Conservation (phyloP, 2,797 vertebrate species). For the Lacerta bilineata region DNA sequence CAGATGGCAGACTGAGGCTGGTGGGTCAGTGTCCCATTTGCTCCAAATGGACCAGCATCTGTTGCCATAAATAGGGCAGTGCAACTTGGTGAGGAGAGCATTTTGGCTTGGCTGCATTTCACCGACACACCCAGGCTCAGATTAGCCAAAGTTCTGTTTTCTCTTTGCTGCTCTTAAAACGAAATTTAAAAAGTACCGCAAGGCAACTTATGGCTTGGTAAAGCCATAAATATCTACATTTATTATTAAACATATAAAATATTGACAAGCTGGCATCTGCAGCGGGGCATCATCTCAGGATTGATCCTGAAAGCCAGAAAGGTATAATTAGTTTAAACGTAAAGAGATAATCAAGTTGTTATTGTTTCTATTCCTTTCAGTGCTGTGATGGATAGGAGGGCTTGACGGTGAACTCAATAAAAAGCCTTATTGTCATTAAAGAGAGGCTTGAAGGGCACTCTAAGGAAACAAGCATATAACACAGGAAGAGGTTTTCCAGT, state of each 20-base stretch:
- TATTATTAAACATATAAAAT: slow-evolving; percentile 73
- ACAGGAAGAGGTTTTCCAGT: slow-evolving; percentile 47
- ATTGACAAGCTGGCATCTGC: slow-evolving; percentile 69
- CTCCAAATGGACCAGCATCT: no score
- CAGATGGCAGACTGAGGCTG: no score
- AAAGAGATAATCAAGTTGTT: slow-evolving; percentile 71
- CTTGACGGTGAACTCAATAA: slow-evolving; percentile 58
- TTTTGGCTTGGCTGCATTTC: neutral
- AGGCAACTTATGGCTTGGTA: slow-evolving; percentile 54
- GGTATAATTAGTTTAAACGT: slow-evolving; percentile 68
- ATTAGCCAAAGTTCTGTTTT: neutral
- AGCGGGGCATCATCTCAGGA: slow-evolving; percentile 62
- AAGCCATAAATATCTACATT: slow-evolving; percentile 59
- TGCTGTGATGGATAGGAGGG: slow-evolving; percentile 61
- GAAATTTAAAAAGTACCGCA: neutral
- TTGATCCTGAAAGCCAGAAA: slow-evolving; percentile 67
- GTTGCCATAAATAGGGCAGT: no score
- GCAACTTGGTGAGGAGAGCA: no score
- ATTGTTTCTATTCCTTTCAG: slow-evolving; percentile 68
- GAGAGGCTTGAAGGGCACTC: slow-evolving; percentile 54
- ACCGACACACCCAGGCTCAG: neutral
- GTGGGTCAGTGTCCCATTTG: no score
- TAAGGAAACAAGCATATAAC: slow-evolving; percentile 53
- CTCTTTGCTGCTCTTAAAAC: neutral
- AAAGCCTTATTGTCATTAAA: slow-evolving; percentile 66